phyloP scores from a whole-genome alignment of 35 echinoderm and acorn worm genomes.

The Ophiothrix spiculata region DNA sequence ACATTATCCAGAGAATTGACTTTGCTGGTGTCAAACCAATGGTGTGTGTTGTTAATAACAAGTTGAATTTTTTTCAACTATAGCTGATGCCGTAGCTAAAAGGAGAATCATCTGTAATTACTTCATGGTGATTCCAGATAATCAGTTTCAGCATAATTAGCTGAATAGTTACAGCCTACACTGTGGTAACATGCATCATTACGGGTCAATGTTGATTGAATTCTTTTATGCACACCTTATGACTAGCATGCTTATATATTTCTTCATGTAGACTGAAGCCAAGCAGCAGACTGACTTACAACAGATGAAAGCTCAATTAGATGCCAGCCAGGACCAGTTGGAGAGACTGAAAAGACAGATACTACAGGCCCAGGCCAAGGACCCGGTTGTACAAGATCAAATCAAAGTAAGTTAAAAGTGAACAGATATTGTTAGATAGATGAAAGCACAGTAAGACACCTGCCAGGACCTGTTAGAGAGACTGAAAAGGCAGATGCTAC shows the following conservation, averaged over 20 bases:
- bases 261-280: conserved; percentile 50
- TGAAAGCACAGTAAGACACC: conserved; percentile 51
- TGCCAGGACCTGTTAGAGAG: conserved; percentile 54
- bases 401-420: conserved; percentile 71
- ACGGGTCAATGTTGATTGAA: neutral
- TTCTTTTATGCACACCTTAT: neutral
- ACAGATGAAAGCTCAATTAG: conserved; percentile 45
- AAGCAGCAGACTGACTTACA: conserved; percentile 59
- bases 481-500: conserved; percentile 75
- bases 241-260: neutral
- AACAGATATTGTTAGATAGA: too few species aligned
- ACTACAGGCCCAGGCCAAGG: conserved; percentile 75
- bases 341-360: conserved; percentile 81
- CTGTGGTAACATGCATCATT: neutral
- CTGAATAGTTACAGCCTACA: too few species aligned
- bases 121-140: too few species aligned
- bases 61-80: too few species aligned
- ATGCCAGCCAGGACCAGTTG: conserved; percentile 47
- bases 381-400: conserved; percentile 80
- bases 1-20: too few species aligned
- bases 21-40: too few species aligned
- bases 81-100: too few species aligned
- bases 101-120: too few species aligned
- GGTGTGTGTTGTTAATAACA: too few species aligned
- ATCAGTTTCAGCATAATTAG: too few species aligned